Evolutionary conservation across 2,113 vertebrate genomes (phyloP).

Genomic region (Sylvilagus bachmani): DNA sequence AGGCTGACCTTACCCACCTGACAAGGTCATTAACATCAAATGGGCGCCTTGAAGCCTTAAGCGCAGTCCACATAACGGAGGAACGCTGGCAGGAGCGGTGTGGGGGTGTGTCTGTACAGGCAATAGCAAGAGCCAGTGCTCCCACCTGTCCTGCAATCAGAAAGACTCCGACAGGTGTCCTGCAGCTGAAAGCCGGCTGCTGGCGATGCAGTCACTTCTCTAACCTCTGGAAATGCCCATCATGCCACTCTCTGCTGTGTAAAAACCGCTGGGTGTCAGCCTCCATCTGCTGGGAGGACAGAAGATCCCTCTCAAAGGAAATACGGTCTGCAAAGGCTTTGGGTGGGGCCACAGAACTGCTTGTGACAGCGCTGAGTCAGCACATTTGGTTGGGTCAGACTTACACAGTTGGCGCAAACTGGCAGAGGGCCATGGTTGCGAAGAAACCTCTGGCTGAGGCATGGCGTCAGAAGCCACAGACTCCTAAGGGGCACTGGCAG

Average conservation of each 20-base stretch:
- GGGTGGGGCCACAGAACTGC: slow-evolving; percentile 69
- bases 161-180: background rate
- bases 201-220: background rate
- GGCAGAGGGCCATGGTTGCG: slow-evolving; percentile 16
- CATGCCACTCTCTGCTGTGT: background rate
- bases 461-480: background rate
- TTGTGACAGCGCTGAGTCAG: slow-evolving; percentile 71
- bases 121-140: background rate
- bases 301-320: background rate
- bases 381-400: slow-evolving; percentile 54
- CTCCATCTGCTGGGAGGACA: background rate
- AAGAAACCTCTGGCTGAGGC: slow-evolving; percentile 57
- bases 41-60: background rate
- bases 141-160: background rate
- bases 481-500: background rate
- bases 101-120: background rate
- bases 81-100: background rate
- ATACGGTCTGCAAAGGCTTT: slow-evolving; percentile 62
- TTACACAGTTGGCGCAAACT: slow-evolving; percentile 53
- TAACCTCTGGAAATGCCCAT: background rate
- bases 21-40: background rate
- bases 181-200: background rate
- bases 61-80: background rate
- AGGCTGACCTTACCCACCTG: background rate
- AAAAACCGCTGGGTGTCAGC: slow-evolving; percentile 18